A percentile compares a stretch with the other conserved stretches of the same genome.
phyloP scores from a whole-genome alignment of 2,888 invertebrate species.

The Torymus auratus region DNA sequence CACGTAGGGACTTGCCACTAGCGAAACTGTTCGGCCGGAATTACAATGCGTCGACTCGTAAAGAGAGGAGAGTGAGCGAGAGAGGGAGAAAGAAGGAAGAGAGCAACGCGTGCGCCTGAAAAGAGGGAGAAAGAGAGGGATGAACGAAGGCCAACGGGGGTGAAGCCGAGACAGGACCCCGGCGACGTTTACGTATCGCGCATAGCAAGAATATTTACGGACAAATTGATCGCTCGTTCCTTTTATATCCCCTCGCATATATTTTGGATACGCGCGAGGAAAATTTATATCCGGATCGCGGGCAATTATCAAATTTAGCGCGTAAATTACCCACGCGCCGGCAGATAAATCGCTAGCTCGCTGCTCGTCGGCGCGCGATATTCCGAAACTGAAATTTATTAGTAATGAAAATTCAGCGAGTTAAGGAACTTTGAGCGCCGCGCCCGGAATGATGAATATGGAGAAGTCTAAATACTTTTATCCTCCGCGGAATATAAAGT shows the following conservation, averaged over 20 bases:
- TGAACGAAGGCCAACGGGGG: constrained; percentile 1
- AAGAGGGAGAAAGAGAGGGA: constrained; percentile 4
- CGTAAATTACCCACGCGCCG: not conserved
- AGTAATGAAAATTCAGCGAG: constrained; percentile 47
- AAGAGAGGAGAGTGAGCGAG: constrained; percentile 50
- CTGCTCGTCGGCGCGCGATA: constrained; percentile 2
- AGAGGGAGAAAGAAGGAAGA: not conserved
- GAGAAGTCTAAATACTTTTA: constrained; percentile 54
- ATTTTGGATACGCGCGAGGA: not conserved
- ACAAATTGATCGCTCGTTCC: constrained; percentile 33
- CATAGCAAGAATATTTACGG: constrained; percentile 33
- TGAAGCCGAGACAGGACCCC: constrained; percentile 48
- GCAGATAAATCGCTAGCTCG: constrained; percentile 19
- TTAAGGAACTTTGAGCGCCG: constrained; percentile 36
- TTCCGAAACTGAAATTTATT: constrained; percentile 47
- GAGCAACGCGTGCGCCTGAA: not conserved
- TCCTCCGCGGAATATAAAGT: constrained; percentile 50
- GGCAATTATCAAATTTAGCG: constrained; percentile 41
- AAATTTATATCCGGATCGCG: not conserved
- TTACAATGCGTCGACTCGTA: constrained; percentile 71
- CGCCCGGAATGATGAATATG: constrained; percentile 48
- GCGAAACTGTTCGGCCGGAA: constrained; percentile 74
- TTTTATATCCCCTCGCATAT: not conserved
- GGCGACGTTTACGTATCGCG: not conserved
- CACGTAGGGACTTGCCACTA: constrained; percentile 75